A percentile compares a stretch with the other conserved stretches of the same genome.
Conservation (phyloP, 2,797 vertebrate genomes). For the Pelodytes ibericus region DNA sequence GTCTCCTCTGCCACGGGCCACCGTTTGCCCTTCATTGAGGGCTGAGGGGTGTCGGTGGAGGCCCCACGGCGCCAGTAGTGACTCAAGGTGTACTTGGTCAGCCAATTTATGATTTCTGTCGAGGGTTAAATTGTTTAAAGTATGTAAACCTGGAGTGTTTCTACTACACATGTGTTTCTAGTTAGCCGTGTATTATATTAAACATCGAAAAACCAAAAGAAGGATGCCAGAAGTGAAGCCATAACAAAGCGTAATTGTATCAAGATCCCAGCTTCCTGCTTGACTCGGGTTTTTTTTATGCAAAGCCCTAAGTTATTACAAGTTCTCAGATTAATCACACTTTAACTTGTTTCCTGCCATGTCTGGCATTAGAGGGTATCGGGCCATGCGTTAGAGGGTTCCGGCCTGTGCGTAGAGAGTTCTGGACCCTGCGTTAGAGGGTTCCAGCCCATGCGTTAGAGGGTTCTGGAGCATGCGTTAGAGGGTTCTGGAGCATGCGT, state of each 20-base stretch:
- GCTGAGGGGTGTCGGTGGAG: no score
- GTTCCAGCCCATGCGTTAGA: no score
- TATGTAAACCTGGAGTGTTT: conserved; percentile 19
- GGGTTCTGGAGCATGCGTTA: no score
- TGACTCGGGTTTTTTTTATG: conserved; percentile 5
- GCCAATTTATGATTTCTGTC: conserved; percentile 1
- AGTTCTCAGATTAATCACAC: conserved; percentile 2
- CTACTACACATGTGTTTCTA: conserved; percentile 36
- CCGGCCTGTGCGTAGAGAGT: no score
- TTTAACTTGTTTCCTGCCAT: conserved; percentile 35
- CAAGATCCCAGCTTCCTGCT: conserved; percentile 36
- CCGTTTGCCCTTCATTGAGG: no score
- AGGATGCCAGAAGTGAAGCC: conserved; percentile 16
- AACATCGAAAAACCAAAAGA: conserved; percentile 24
- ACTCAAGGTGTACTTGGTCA: conserved; percentile 4
- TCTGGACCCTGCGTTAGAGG: no score
- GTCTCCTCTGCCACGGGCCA: no score
- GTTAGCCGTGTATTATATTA: conserved; percentile 46
- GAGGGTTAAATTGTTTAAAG: conserved; percentile 36
- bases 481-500: no score
- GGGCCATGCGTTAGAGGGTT: no score
- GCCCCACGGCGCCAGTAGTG: neutral
- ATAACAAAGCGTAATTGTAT: conserved; percentile 44
- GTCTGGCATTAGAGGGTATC: neutral
- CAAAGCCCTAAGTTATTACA: neutral